Conservation (phyloP, 2,797 vertebrate species). For the Enteromius argenteus region DNA sequence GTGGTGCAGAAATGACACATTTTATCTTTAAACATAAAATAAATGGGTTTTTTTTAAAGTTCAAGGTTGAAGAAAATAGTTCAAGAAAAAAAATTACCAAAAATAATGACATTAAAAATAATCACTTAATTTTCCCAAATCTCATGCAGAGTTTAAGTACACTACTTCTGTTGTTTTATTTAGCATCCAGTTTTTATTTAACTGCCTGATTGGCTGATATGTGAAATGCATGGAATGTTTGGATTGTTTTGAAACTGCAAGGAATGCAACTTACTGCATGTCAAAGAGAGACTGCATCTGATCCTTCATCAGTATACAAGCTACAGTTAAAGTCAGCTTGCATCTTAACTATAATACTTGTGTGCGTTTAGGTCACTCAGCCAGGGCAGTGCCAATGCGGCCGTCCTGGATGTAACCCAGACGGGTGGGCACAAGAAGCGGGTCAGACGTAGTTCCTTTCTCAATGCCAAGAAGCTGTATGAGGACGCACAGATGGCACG, state of each 20-base stretch:
- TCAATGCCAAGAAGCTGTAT: slow-evolving; percentile 98
- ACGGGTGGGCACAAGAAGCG: slow-evolving; percentile 96
- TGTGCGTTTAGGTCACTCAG: slow-evolving; percentile 90
- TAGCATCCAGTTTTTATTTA: slow-evolving; percentile 28
- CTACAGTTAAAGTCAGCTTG: slow-evolving; percentile 17
- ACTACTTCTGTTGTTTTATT: slow-evolving; percentile 59
- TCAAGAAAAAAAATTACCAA: too few species aligned
- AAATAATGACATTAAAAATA: background rate
- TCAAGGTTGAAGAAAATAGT: too few species aligned
- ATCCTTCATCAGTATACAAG: slow-evolving; percentile 55
- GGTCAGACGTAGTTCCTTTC: slow-evolving; percentile 96
- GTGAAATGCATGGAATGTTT: slow-evolving; percentile 88
- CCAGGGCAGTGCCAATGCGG: slow-evolving; percentile 93
- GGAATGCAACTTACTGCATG: slow-evolving; percentile 75
- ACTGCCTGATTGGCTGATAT: slow-evolving; percentile 71
- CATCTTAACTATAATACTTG: slow-evolving; percentile 34
- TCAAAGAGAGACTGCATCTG: slow-evolving; percentile 55
- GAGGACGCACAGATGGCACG: slow-evolving; percentile 99
- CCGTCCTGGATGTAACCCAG: slow-evolving; percentile 93
- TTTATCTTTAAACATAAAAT: background rate
- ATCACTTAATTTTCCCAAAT: background rate
- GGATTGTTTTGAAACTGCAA: slow-evolving; percentile 83
- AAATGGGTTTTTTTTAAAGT: background rate
- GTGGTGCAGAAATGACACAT: background rate
- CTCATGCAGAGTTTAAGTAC: slow-evolving; percentile 1